Evolutionary conservation across 2,888 invertebrate species (phyloP), one percentile per base, ranked within the genome.

Genomic region (Xestia xanthographa): DNA sequence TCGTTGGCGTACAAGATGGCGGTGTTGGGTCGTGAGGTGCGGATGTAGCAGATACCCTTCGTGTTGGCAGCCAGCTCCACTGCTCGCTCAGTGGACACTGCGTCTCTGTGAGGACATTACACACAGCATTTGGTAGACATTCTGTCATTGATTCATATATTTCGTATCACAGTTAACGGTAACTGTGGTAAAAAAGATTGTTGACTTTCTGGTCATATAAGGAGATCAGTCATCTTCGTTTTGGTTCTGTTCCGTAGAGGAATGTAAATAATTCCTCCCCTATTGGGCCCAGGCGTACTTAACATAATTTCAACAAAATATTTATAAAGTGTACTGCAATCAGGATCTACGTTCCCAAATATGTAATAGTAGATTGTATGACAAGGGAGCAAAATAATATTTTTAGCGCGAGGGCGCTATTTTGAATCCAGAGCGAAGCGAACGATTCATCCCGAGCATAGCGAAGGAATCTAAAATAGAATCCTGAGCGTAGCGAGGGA

Each of bases 61-160:
- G 98, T 99, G 94, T 99, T 99, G 86, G 99, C 99, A 0, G 99
- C 99, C 82, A 99, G 94, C 96, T 99, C 99, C 48, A 99, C 98
- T 1, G 99, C 98, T 75, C 99, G 97, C 95, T 99, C 99, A 45
- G 98, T 97, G 58, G 99, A 98, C 14, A 99, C 99, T 0, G 99
- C 99, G 95, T 99, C 99, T 58, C 98, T 96, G 89, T 0, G 3
- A 8, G 8, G 1, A 60, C 34, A 60, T 1, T 0, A 9, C 8
- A 29, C 29, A 29, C 34, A 4, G 5, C 0, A 20, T 17, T 34
- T 34, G 9, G 20, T 60, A 20, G 0, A 34, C 17, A 17, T 29
- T 8, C 3, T 29, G 29, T 2, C 58, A 29, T 29, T 58, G n/a
- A 53, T 12, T 12, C n/a, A n/a, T 53, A 53, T 53, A 17, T 58